These are phyloP conservation scores for Sylvilagus floridanus DNA, from an alignment of 2,797 vertebrate genomes.

Conservation along the genomic window DNA sequence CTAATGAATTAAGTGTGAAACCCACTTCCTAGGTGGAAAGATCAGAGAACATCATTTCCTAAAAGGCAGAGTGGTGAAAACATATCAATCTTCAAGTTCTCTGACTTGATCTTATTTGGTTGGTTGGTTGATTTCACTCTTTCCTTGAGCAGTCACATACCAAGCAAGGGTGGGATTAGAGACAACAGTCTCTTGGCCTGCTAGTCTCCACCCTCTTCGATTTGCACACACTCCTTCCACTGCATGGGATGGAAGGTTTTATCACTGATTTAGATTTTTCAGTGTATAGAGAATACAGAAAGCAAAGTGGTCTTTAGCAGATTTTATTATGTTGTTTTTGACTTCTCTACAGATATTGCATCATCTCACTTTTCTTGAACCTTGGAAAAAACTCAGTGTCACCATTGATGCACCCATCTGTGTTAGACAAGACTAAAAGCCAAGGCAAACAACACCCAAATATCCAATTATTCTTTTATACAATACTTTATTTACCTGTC, in stretches of 20 bases:
- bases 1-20: neutral
- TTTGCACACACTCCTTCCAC: rapidly evolving
- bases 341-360: neutral
- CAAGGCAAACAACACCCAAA: neutral
- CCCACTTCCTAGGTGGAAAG: neutral
- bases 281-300: neutral
- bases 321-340: neutral
- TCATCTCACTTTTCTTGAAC: neutral
- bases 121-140: neutral
- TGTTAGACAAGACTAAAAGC: neutral
- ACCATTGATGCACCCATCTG: neutral
- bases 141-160: no score
- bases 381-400: neutral
- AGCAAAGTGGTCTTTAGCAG: neutral
- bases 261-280: neutral
- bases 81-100: neutral
- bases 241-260: neutral
- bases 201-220: rapidly evolving
- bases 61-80: neutral
- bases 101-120: neutral
- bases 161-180: neutral
- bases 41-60: neutral
- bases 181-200: neutral
- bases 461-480: neutral
- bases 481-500: neutral